Evolutionary conservation across 2,797 vertebrate species (phyloP).

Genomic region (Stomatorhinus walkeri): DNA sequence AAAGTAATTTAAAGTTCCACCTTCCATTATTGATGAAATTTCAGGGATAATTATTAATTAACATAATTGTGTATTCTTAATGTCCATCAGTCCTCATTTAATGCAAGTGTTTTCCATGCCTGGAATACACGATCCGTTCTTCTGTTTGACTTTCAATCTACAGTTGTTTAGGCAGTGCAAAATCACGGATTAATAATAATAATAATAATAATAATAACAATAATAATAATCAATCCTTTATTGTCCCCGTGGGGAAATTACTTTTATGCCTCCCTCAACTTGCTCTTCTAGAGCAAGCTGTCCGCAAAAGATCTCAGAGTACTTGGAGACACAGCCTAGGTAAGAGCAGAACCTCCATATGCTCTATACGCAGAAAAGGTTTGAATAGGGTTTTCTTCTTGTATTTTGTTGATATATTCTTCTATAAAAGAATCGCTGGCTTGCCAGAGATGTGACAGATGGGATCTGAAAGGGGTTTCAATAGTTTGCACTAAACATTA

Average conservation of each 20-base stretch:
- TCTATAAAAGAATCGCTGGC: not conserved
- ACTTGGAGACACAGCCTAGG: not conserved
- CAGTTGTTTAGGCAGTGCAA: not conserved
- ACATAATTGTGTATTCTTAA: not conserved
- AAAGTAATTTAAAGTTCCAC: not conserved
- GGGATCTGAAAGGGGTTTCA: not conserved
- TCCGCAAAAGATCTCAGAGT: not conserved
- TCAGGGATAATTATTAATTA: not conserved
- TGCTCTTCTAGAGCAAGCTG: too few species aligned
- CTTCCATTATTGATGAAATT: not conserved
- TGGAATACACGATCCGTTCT: not conserved
- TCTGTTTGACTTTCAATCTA: not conserved
- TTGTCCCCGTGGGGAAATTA: too few species aligned
- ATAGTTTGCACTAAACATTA: not conserved
- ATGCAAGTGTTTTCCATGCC: not conserved
- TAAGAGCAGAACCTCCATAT: not conserved
- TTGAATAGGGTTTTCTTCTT: not conserved
- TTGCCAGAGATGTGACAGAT: not conserved
- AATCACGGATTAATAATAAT: not conserved
- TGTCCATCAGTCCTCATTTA: not conserved
- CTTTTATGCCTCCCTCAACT: too few species aligned
- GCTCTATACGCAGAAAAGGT: not conserved
- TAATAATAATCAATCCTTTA: too few species aligned
- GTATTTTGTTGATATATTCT: not conserved
- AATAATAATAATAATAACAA: too few species aligned